Base-by-base conservation (phyloP, 2,113 vertebrate species). In the Fukomys damarensis region DNA sequence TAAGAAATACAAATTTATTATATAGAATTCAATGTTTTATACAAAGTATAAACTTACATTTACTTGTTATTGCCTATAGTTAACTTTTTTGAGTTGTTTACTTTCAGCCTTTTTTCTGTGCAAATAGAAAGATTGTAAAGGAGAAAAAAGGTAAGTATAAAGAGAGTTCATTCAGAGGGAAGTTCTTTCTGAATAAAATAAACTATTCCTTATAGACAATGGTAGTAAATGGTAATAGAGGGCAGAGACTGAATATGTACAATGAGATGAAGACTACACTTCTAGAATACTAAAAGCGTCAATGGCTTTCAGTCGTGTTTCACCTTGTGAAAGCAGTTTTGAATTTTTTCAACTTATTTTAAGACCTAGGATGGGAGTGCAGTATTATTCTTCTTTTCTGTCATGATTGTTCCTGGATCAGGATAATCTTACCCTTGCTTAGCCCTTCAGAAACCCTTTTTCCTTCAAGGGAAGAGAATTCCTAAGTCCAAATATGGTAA, bases 131-230 rank as follows among this genome's bases (percentile, higher is more conserved):
- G 11, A 35, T 35, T 74, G 89, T 87, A 56, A 93, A 76, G 10
- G 41, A 20, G 28, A 13, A 8, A 46, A 61, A 14, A 92, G 41
- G 32, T 68, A 17, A 74, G 68, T 80, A 49, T 70, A 63, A 87
- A 30, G 95, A 96, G 93, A 98, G 89, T 95, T 83, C 59, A 52
- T 54, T 72, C 66, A 76, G 74, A 94, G 63, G 90, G 93, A 66
- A 89, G 93, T 43, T 77, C 88, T 94, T 92, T 86, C 66, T 93
- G 82, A 86, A 80, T 90, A 56, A 86, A 96, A 95, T 95, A 95
- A 93, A 96, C 96, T 79, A 96, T 93, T 72, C 82, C 85, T 96
- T 66, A 61, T 70, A 93, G 85, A 77, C 38, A 86, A 63, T 76
- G 76, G 89, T 74, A 32, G 91, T 79, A 90, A 97, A 92, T 66